Percentiles rank a stretch among this genome's conserved stretches.
Conservation (phyloP, 2,888 invertebrate species). For the Amphiduros pacificus region DNA sequence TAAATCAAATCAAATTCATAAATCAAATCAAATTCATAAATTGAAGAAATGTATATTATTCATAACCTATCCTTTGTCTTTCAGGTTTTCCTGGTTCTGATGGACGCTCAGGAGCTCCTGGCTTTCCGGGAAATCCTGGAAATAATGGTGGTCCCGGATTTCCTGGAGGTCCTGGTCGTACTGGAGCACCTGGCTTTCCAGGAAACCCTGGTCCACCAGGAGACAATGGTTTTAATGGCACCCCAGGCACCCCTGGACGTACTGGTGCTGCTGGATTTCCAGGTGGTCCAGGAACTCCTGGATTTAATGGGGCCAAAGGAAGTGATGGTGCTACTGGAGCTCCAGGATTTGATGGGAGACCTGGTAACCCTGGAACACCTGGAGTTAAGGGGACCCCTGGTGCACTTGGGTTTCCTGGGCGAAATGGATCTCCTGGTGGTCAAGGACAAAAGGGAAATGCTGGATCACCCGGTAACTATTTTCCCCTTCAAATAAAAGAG, state of each 20-base stretch:
- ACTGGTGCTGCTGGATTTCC: neutral
- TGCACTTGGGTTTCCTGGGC: neutral
- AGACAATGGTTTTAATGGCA: neutral
- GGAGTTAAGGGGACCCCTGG: neutral
- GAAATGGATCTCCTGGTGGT: neutral
- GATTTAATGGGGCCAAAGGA: neutral
- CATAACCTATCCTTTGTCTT: too few relatives aligned
- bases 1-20: too few relatives aligned
- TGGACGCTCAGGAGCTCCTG: slow-evolving; percentile 6
- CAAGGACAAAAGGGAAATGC: neutral
- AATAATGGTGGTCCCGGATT: neutral
- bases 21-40: neutral
- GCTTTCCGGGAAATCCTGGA: slow-evolving; percentile 13
- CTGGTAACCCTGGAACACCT: neutral
- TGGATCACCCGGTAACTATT: neutral
- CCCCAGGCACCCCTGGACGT: neutral
- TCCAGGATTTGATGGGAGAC: neutral
- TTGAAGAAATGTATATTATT: neutral
- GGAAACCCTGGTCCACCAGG: neutral
- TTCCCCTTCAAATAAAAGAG: too few relatives aligned
- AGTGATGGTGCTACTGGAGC: neutral
- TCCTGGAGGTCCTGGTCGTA: slow-evolving; percentile 1
- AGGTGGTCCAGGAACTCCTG: neutral
- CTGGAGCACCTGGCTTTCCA: slow-evolving; percentile 8
- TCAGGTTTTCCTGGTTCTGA: slow-evolving; percentile 7